These are phyloP conservation scores for Ormia ochracea DNA, from an alignment of 2,888 invertebrate genomes.

Conservation along the genomic window DNA sequence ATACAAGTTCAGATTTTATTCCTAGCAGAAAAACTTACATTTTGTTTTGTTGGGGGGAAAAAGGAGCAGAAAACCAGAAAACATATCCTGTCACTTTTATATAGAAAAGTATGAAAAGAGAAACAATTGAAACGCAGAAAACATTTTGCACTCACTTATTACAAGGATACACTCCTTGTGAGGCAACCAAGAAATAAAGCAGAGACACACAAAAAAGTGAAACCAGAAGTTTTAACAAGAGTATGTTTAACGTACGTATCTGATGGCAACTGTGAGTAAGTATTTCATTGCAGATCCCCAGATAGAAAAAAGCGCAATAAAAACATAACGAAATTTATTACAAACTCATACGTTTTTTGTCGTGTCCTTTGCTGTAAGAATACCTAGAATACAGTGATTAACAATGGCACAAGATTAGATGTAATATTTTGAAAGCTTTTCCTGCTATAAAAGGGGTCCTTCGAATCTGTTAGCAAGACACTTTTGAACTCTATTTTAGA, in stretches of 20 bases:
- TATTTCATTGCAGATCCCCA: slow-evolving; percentile 51
- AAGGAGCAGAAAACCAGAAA: background rate
- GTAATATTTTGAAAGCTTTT: background rate
- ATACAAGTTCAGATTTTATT: slow-evolving; percentile 57
- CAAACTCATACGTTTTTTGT: background rate
- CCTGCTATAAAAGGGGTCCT: background rate
- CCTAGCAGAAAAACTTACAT: slow-evolving; percentile 45
- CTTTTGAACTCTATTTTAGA: too few relatives aligned
- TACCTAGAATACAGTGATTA: background rate
- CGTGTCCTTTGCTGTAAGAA: background rate
- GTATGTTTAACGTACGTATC: slow-evolving; percentile 5
- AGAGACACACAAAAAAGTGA: background rate
- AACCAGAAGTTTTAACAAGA: slow-evolving; percentile 30
- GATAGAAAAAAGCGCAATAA: slow-evolving; percentile 19
- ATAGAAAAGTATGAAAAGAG: background rate
- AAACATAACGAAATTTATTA: slow-evolving; percentile 4
- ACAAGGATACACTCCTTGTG: too few relatives aligned
- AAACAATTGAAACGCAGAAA: slow-evolving; percentile 10
- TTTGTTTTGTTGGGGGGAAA: slow-evolving; percentile 6
- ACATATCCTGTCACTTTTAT: slow-evolving; percentile 29
- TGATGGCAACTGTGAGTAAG: slow-evolving; percentile 9
- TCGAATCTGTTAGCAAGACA: background rate
- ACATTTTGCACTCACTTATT: slow-evolving; percentile 52
- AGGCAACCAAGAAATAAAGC: too few relatives aligned
- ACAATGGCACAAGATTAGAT: background rate